Evolutionary conservation across 2,888 invertebrate species (phyloP).

Genomic region (Ariolimax columbianus): DNA sequence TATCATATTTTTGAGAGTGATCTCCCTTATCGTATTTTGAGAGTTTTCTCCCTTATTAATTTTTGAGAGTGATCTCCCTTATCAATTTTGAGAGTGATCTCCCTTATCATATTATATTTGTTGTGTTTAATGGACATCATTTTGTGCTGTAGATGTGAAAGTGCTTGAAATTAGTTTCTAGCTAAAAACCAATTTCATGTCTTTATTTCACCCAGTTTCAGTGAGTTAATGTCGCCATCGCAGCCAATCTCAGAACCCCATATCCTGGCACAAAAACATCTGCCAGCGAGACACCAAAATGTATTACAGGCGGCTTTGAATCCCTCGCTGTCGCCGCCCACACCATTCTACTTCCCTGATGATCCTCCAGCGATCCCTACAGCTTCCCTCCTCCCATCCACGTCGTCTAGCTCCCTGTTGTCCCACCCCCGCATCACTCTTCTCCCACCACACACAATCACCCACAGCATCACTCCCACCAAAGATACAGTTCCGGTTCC

Average conservation of each 20-base stretch:
- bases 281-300: slow-evolving; percentile 42
- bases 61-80: too few species aligned
- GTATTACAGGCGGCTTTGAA: slow-evolving; percentile 47
- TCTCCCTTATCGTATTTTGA: too few species aligned
- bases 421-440: slow-evolving; percentile 23
- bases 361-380: not conserved
- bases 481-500: slow-evolving; percentile 4
- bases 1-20: too few species aligned
- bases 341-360: not conserved
- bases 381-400: slow-evolving; percentile 12
- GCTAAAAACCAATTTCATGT: not conserved
- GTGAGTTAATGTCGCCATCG: slow-evolving; percentile 67
- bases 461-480: not conserved
- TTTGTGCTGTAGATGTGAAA: not conserved
- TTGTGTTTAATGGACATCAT: not conserved
- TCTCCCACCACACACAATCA: slow-evolving; percentile 10
- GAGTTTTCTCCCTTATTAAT: too few species aligned
- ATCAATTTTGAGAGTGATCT: not conserved
- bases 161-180: not conserved
- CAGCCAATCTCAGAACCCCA: slow-evolving; percentile 36
- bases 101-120: not conserved
- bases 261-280: slow-evolving; percentile 44
- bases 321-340: slow-evolving; percentile 11
- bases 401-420: not conserved
- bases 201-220: slow-evolving; percentile 61